Conservation (phyloP, 1,140 invertebrate genomes). For the Mactra quadrangularis region DNA sequence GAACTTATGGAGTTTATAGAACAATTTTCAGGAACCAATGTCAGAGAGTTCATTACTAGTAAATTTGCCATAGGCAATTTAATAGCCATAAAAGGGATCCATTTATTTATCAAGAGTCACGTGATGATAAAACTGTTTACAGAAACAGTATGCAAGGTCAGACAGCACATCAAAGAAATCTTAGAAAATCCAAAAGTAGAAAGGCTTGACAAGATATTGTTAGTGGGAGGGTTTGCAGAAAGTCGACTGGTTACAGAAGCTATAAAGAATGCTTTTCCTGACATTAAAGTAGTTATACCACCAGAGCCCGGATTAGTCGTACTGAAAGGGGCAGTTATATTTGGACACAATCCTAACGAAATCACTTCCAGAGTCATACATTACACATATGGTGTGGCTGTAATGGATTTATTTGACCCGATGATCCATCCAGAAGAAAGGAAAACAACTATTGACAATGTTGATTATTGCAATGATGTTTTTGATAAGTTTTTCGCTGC, state of each 20-base stretch:
- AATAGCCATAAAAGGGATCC: slow-evolving; percentile 37
- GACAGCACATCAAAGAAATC: slow-evolving; percentile 60
- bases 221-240: slow-evolving; percentile 70
- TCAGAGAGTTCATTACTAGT: neutral
- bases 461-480: slow-evolving; percentile 57
- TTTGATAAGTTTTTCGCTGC: slow-evolving; percentile 62
- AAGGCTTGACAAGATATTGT: slow-evolving; percentile 58
- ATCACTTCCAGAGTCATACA: slow-evolving; percentile 55
- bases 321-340: slow-evolving; percentile 69
- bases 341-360: slow-evolving; percentile 60
- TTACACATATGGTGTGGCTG: slow-evolving; percentile 63
- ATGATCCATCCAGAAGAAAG: slow-evolving; percentile 45
- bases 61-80: slow-evolving; percentile 26
- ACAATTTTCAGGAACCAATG: slow-evolving; percentile 22
- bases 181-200: slow-evolving; percentile 43
- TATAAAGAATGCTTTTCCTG: slow-evolving; percentile 53
- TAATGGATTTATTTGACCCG: slow-evolving; percentile 43
- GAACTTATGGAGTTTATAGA: slow-evolving; percentile 58
- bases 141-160: slow-evolving; percentile 45
- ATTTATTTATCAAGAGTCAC: slow-evolving; percentile 16
- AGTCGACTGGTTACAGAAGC: slow-evolving; percentile 50
- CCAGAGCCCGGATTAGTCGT: slow-evolving; percentile 66
- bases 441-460: slow-evolving; percentile 44
- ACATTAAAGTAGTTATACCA: slow-evolving; percentile 61
- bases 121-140: slow-evolving; percentile 57